phyloP scores from a whole-genome alignment of 2,113 vertebrate species.

The Hymenochirus boettgeri region DNA sequence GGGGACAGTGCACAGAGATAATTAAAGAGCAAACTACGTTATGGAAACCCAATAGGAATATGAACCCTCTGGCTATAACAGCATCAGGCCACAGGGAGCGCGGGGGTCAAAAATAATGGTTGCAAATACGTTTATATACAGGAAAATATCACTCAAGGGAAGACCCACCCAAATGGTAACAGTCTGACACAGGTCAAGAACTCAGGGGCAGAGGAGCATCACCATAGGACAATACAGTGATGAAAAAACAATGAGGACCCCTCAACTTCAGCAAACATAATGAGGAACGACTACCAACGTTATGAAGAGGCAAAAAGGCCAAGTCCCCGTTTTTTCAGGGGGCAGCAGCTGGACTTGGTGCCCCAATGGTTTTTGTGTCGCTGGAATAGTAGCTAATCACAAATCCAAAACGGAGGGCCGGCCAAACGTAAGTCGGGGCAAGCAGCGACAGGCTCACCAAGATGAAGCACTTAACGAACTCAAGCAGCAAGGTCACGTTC shows the following conservation, averaged over 20 bases:
- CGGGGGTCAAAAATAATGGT: constrained; percentile 65
- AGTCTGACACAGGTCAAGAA: constrained; percentile 77
- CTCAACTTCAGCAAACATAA: constrained; percentile 59
- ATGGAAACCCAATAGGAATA: constrained; percentile 72
- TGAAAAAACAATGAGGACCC: constrained; percentile 73
- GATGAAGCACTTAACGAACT: constrained; percentile 76
- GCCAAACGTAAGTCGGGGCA: constrained; percentile 63
- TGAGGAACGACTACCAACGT: constrained; percentile 75
- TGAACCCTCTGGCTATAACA: constrained; percentile 75
- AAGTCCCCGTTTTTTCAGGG: constrained; percentile 79
- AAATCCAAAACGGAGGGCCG: constrained; percentile 74
- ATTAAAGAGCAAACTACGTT: constrained; percentile 78
- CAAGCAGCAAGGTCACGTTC: constrained; percentile 79
- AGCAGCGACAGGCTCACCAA: constrained; percentile 64
- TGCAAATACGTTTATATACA: constrained; percentile 63
- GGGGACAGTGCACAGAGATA: constrained; percentile 74
- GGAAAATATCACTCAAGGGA: constrained; percentile 72
- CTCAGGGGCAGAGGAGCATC: constrained; percentile 85
- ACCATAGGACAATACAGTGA: constrained; percentile 72
- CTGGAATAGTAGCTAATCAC: constrained; percentile 49
- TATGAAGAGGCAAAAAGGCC: constrained; percentile 82
- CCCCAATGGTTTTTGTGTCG: constrained; percentile 56
- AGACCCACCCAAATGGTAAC: constrained; percentile 77
- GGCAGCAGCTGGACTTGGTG: constrained; percentile 45
- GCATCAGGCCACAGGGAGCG: constrained; percentile 71